Conservation (phyloP, 2,113 vertebrate species). For the Sceloporus undulatus region DNA sequence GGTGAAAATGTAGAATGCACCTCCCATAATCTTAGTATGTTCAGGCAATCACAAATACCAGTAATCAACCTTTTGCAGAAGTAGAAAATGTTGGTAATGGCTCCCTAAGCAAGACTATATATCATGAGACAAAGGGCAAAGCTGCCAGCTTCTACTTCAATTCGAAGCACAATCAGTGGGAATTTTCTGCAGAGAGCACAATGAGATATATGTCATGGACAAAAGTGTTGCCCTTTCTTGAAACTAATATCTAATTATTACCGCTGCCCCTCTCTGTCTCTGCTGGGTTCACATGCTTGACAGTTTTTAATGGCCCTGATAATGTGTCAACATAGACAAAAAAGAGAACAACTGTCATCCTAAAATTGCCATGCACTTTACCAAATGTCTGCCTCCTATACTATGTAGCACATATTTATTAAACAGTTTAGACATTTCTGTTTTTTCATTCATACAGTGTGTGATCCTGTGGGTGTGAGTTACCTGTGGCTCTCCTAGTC, state of each 20-base stretch:
- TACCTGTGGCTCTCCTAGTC: background rate
- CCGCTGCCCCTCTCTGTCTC: conserved; percentile 63
- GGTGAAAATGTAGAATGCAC: conserved; percentile 68
- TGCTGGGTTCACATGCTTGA: conserved; percentile 34
- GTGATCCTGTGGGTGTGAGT: background rate
- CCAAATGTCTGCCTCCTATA: background rate
- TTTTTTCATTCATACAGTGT: background rate
- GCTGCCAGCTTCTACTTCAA: conserved; percentile 72
- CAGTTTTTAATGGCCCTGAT: conserved; percentile 53
- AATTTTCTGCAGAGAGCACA: conserved; percentile 67
- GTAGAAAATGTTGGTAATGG: conserved; percentile 67
- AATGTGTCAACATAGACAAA: conserved; percentile 30
- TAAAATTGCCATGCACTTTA: background rate
- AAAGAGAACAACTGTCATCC: background rate
- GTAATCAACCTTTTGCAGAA: conserved; percentile 74
- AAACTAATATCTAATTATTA: conserved; percentile 77
- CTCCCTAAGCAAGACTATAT: conserved; percentile 71
- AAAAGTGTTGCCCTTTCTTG: conserved; percentile 77
- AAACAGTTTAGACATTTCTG: background rate
- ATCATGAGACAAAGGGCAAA: conserved; percentile 80
- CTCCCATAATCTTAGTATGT: conserved; percentile 63
- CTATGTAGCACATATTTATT: background rate
- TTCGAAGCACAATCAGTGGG: conserved; percentile 68
- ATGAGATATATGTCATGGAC: conserved; percentile 70
- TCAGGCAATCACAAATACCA: conserved; percentile 73